phyloP scores from a whole-genome alignment of 2,113 vertebrate genomes.

The Salvator merianae region DNA sequence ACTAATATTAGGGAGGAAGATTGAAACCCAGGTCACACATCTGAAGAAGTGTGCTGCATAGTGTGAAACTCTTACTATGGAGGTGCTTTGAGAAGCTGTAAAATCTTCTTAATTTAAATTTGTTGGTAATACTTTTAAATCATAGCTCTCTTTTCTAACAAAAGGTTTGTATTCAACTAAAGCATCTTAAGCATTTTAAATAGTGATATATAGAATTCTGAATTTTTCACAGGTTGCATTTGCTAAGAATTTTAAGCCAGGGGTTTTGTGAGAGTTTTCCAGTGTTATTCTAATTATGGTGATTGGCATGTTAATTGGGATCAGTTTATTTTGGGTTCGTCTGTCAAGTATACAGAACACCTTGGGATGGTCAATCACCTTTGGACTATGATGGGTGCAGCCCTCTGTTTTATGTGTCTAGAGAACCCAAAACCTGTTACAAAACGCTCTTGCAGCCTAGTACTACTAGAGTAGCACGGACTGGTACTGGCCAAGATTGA shows the following conservation, averaged over 20 bases:
- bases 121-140: not conserved
- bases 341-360: not conserved
- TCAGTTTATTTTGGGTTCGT: not conserved
- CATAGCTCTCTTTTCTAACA: not conserved
- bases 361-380: slow-evolving; percentile 16
- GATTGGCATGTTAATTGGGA: slow-evolving; percentile 12
- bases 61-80: no score
- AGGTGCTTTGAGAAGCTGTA: no score
- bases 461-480: slow-evolving; percentile 10
- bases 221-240: not conserved
- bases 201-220: not conserved
- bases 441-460: slow-evolving; percentile 25
- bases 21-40: no score
- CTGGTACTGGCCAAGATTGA: slow-evolving; percentile 1
- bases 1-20: no score
- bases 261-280: not conserved
- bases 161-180: not conserved
- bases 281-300: not conserved
- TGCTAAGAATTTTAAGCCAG: not conserved
- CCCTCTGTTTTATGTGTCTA: slow-evolving; percentile 28
- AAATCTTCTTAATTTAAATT: not conserved
- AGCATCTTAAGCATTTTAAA: not conserved
- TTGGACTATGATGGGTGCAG: slow-evolving; percentile 20
- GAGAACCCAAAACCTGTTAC: slow-evolving; percentile 21
- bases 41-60: no score